Conservation (phyloP, 2,888 invertebrate species). For the Acleris cristana region DNA sequence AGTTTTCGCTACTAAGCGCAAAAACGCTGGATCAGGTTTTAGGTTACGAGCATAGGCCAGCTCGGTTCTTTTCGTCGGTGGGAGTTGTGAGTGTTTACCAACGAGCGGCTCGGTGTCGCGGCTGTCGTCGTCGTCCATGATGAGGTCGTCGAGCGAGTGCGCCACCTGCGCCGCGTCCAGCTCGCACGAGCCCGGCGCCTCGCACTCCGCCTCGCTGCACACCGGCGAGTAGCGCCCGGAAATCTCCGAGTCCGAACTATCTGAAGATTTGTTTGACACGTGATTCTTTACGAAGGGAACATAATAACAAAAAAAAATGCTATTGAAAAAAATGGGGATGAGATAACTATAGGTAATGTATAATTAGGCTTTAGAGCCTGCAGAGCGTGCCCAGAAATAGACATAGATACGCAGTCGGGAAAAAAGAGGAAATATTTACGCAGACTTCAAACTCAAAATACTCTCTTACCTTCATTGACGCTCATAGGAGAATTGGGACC, state of each 20-base stretch:
- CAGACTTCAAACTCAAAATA: no score
- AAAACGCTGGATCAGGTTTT: not conserved
- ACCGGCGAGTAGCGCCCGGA: conserved; percentile 87
- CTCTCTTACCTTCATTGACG: conserved; percentile 61
- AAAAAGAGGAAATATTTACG: no score
- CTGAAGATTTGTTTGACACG: conserved; percentile 48
- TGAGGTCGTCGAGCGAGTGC: conserved; percentile 72
- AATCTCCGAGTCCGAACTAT: conserved; percentile 81
- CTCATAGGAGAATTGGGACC: conserved; percentile 78
- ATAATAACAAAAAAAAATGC: no score
- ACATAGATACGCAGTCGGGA: no score
- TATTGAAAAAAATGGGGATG: no score
- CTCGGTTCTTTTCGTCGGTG: not conserved
- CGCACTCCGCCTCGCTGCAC: conserved; percentile 80
- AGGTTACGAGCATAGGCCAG: not conserved
- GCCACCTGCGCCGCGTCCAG: conserved; percentile 67
- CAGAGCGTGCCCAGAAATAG: no score
- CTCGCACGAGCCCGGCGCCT: conserved; percentile 51
- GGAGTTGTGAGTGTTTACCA: conserved; percentile 47
- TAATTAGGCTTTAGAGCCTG: no score
- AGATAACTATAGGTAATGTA: no score
- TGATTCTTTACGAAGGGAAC: no score
- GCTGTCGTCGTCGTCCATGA: conserved; percentile 72
- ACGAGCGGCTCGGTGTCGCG: conserved; percentile 58
- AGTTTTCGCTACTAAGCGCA: no score